Base-by-base conservation (phyloP, 2,797 vertebrate genomes). In the Cottoperca gobio region DNA sequence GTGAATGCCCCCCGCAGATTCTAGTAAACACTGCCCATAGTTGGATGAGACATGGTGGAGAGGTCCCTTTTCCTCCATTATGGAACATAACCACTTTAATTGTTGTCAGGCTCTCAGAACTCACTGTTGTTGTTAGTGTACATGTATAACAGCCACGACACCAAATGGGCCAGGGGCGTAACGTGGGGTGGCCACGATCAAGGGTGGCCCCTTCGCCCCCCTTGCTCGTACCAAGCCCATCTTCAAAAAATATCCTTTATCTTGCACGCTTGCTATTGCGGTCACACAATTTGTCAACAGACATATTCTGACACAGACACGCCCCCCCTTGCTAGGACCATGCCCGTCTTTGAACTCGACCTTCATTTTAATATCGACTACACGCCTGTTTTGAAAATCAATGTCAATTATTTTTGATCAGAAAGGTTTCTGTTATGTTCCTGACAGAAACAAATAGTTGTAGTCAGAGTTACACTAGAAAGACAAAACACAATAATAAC, bases 1-100 rank as follows among this genome's bases (percentile, higher is more conserved):
- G 71, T 58, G 39, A 77, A 82, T 66, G n/a, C 13, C 58, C 69
- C 65, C 40, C 23, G 13, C 45, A 58, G 45, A 74, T 69, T 70
- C 72, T 2, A 52, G 42, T 64, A 64, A 78, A 70, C 68, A 70
- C 50, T 55, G 10, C 13, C n/a, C 35, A 45, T 50, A 31, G 21
- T 59, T 64, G 1, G 9, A 37, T 59, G 35, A 37, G 28, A 45
- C 6, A 39, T 31, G 49, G 54, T 39, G 24, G 45, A 28, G 17
- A 26, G 42, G 40, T 21, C 57, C 2, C 11, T 58, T 48, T 35
- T 31, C 14, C 17, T 77, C 37, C 60, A n/a, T 43, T 66, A 40
- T 45, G 16, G 1, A 63, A 65, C 12, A 26, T 3, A 73, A 53
- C 8, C 16, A 26, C 31, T 68, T 72, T 49, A 52, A 64, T 78